A percentile compares a stretch with the other conserved stretches of the same genome.
Conservation (phyloP, 92 coral and sea anemone species). For the Zoanthus solanderi region DNA sequence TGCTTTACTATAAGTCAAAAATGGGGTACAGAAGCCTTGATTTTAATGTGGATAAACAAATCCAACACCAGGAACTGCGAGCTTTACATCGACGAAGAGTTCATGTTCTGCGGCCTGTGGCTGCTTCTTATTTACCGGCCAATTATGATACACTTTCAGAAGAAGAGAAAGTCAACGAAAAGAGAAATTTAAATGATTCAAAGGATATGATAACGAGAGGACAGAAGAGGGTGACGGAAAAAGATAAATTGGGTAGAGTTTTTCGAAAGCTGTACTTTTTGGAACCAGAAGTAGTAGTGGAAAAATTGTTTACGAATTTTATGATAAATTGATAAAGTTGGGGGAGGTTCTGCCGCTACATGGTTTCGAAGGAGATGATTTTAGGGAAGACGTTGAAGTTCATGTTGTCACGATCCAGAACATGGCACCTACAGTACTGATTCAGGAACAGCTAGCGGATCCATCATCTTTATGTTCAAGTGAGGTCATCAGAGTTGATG, state of each 20-base stretch:
- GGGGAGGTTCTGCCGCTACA: conserved; percentile 56
- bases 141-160: neutral
- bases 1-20: conserved; percentile 49
- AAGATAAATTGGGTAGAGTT: neutral
- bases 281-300: conserved; percentile 62
- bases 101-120: neutral
- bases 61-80: neutral
- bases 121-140: neutral
- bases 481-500: conserved; percentile 5
- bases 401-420: neutral
- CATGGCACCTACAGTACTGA: neutral
- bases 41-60: conserved; percentile 37
- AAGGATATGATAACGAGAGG: neutral
- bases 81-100: neutral
- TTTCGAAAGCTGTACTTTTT: conserved; percentile 33
- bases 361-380: conserved; percentile 57
- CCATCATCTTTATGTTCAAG: neutral
- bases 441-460: neutral
- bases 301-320: conserved; percentile 56
- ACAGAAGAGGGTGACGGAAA: neutral
- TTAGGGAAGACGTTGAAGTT: neutral
- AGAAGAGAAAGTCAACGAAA: neutral
- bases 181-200: neutral
- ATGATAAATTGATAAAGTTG: conserved; percentile 55
- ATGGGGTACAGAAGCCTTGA: conserved; percentile 58